Evolutionary conservation across 2,113 vertebrate species (phyloP).

Genomic region (Haplochromis vanheusdeni): DNA sequence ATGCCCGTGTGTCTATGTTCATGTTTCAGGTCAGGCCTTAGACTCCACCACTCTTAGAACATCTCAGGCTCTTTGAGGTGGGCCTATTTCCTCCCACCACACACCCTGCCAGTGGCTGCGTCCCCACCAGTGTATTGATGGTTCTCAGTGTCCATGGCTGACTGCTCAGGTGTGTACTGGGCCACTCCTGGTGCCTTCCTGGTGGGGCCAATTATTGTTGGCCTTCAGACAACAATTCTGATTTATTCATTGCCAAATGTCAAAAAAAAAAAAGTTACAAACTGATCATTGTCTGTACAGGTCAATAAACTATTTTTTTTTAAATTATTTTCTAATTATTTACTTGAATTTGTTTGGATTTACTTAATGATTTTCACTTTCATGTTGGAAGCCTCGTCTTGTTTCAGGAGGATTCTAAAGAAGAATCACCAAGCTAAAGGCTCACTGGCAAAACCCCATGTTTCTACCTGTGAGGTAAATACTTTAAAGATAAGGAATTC

Average conservation of each 20-base stretch:
- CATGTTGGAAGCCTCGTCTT: not conserved
- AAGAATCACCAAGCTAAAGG: accelerated
- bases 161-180: not conserved
- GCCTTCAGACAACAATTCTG: not conserved
- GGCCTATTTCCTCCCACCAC: not conserved
- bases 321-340: not conserved
- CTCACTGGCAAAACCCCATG: accelerated
- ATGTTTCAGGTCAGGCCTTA: not conserved
- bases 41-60: not conserved
- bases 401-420: not conserved
- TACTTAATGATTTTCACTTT: not conserved
- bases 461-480: not conserved
- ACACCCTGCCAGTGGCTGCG: not conserved
- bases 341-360: not conserved
- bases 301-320: not conserved
- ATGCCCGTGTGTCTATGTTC: accelerated
- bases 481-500: not conserved
- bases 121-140: not conserved
- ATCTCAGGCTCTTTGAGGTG: not conserved
- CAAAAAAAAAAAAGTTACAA: too few relatives aligned
- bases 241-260: not conserved
- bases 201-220: not conserved
- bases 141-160: accelerated
- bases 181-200: not conserved
- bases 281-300: not conserved